Evolutionary conservation across 2,113 vertebrate genomes (phyloP).

Genomic region (Phrynosoma blainvillii): DNA sequence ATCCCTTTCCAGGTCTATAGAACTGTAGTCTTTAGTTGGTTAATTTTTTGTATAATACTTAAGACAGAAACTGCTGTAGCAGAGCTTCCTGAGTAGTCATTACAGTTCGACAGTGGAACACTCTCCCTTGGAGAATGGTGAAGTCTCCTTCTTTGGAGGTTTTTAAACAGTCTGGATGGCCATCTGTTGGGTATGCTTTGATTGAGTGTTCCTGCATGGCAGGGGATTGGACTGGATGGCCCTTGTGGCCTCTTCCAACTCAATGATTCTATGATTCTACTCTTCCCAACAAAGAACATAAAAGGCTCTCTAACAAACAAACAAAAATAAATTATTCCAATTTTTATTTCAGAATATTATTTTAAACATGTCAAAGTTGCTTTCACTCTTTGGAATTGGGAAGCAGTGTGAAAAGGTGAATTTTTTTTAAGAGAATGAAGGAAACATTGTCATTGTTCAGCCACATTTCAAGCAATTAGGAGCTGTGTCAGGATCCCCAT

Average conservation of each 20-base stretch:
- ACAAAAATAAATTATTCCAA: slow-evolving; percentile 7
- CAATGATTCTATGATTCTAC: neutral
- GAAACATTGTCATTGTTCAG: slow-evolving; percentile 48
- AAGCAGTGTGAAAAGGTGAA: slow-evolving; percentile 10
- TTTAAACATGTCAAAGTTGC: slow-evolving; percentile 27
- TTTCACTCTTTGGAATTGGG: neutral
- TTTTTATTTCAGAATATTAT: slow-evolving; percentile 11
- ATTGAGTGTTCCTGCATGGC: no score
- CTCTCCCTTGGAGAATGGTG: no score
- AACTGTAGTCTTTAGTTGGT: neutral
- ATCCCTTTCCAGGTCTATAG: neutral
- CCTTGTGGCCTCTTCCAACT: no score
- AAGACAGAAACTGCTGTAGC: neutral
- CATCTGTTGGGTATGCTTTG: no score
- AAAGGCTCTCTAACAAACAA: neutral
- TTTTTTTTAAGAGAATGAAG: slow-evolving; percentile 3
- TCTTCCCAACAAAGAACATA: neutral
- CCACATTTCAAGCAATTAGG: slow-evolving; percentile 24
- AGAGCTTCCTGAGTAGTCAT: fast-evolving
- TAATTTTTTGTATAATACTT: neutral
- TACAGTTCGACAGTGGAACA: no score
- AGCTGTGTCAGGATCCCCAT: slow-evolving; percentile 34
- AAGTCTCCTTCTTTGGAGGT: no score
- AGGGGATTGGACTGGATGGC: no score
- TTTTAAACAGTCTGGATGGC: no score